Percentiles rank a stretch among this genome's conserved stretches.
Evolutionary conservation across 2,888 invertebrate species (phyloP).

Genomic region (Ophioninae sp.): DNA sequence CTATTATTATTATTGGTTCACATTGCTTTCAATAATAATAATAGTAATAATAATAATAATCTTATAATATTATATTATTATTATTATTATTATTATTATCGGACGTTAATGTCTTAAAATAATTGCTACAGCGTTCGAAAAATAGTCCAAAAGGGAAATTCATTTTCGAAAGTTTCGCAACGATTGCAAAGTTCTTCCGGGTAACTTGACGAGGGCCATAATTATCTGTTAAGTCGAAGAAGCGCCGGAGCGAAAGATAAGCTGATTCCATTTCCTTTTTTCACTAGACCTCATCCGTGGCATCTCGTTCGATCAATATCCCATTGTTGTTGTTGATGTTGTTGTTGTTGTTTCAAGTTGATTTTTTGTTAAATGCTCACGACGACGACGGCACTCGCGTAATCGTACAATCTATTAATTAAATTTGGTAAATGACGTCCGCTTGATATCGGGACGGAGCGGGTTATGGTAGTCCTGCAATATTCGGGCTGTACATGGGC

Average conservation of each 20-base stretch:
- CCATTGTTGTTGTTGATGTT: no score
- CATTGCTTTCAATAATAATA: no score
- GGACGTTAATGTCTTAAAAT: no score
- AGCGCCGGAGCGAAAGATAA: neutral
- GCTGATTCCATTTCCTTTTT: neutral
- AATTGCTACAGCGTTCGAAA: no score
- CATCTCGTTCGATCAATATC: neutral
- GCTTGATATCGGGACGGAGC: neutral
- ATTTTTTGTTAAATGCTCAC: neutral
- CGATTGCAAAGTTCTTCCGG: neutral
- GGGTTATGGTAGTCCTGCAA: neutral
- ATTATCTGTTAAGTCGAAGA: neutral
- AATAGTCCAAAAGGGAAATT: neutral
- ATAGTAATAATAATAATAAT: no score
- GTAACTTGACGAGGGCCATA: neutral
- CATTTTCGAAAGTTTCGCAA: neutral
- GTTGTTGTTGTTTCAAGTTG: no score
- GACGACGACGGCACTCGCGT: constrained; percentile 11
- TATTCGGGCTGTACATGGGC: neutral
- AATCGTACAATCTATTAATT: constrained; percentile 26
- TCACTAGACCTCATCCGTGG: neutral
- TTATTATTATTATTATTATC: no score
- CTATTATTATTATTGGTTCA: no score
- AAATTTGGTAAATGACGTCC: constrained; percentile 21
- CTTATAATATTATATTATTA: no score